Evolutionary conservation across 2,888 invertebrate genomes (phyloP).

Genomic region (Leucophenga maculata): DNA sequence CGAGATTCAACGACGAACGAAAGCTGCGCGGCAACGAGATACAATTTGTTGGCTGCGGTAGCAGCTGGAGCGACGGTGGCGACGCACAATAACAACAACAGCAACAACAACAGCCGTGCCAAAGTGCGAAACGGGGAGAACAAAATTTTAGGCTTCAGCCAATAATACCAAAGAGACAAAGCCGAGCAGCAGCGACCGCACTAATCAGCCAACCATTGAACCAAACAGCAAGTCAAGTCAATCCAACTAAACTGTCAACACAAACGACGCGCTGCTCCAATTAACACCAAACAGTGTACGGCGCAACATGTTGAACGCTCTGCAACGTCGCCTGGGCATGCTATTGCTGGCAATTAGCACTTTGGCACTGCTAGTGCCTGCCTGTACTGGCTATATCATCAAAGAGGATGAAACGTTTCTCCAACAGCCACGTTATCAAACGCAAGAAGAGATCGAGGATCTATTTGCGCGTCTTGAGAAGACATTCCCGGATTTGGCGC

Average conservation of each 20-base stretch:
- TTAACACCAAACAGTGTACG: constrained; percentile 3
- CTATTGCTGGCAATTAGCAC: constrained; percentile 19
- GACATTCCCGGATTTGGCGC: constrained; percentile 80
- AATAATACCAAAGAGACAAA: constrained; percentile 6
- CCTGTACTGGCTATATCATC: constrained; percentile 54
- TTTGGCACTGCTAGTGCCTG: constrained; percentile 9
- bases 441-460: constrained; percentile 80
- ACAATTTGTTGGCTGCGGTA: constrained; percentile 10
- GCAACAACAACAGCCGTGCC: constrained; percentile 31
- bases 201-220: background rate
- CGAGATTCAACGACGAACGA: background rate
- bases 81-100: constrained; percentile 27
- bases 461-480: constrained; percentile 77
- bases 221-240: background rate
- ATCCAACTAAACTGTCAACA: constrained; percentile 5
- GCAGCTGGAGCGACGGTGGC: background rate
- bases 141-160: background rate
- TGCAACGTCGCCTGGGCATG: background rate
- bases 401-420: constrained; percentile 76
- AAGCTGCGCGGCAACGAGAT: background rate
- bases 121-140: constrained; percentile 36
- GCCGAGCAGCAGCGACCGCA: background rate
- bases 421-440: constrained; percentile 77
- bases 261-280: background rate
- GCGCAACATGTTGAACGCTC: constrained; percentile 21